Evolutionary conservation across 2,888 invertebrate species (phyloP).

Genomic region (Serripes groenlandicus): DNA sequence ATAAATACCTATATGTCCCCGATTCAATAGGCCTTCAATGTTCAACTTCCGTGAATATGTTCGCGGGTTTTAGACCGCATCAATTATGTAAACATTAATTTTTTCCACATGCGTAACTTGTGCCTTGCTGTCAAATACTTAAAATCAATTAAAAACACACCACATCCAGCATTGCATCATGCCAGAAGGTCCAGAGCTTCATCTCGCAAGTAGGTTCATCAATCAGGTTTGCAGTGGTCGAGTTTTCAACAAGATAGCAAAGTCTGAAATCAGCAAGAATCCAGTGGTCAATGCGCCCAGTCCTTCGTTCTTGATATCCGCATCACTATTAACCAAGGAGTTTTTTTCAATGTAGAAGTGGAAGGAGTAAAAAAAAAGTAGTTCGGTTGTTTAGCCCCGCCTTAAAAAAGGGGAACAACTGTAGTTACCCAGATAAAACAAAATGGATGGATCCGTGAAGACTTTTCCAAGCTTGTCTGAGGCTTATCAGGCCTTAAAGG

Average conservation of each 20-base stretch:
- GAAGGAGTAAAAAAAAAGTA: too few species aligned
- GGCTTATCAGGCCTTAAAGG: too few species aligned
- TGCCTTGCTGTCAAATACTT: not conserved
- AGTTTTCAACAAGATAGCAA: conserved; percentile 78
- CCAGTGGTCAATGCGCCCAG: conserved; percentile 79
- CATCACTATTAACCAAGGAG: conserved; percentile 84
- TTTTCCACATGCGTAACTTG: not conserved
- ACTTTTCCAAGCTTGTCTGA: too few species aligned
- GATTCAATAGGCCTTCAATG: too few species aligned
- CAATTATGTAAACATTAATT: conserved; percentile 14
- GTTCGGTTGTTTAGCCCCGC: too few species aligned
- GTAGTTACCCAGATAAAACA: too few species aligned
- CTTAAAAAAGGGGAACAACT: too few species aligned
- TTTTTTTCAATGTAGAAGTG: too few species aligned
- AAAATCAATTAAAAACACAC: not conserved
- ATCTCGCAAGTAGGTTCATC: conserved; percentile 82
- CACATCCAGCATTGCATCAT: conserved; percentile 70
- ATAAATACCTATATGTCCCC: too few species aligned
- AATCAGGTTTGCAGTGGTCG: conserved; percentile 78
- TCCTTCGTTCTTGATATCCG: conserved; percentile 75
- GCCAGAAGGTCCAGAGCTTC: conserved; percentile 86
- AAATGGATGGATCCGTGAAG: too few species aligned
- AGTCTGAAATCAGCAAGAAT: conserved; percentile 84
- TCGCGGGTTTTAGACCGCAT: not conserved
- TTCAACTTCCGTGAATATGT: not conserved